These are phyloP conservation scores for Heliocidaris tuberculata DNA, from an alignment of 35 echinoderm and acorn worm species.

Conservation along the genomic window DNA sequence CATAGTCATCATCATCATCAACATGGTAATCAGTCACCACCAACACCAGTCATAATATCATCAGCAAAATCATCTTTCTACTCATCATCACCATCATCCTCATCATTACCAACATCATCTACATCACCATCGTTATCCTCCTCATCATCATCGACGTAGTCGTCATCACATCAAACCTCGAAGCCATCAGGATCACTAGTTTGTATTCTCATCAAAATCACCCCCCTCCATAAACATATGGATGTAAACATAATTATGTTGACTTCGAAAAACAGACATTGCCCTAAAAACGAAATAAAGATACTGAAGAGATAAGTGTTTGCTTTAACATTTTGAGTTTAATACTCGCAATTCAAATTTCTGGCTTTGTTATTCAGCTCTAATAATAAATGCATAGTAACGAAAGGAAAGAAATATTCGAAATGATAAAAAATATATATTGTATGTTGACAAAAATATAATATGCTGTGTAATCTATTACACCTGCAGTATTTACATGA, in stretches of 20 bases:
- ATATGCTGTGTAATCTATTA: background rate
- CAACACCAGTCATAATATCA: too few species aligned
- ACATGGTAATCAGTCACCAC: too few species aligned
- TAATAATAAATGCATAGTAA: background rate
- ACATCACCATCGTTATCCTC: too few species aligned
- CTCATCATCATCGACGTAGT: background rate
- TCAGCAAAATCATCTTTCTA: too few species aligned
- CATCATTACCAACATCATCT: too few species aligned
- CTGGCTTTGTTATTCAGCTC: background rate
- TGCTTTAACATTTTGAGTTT: background rate
- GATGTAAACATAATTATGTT: too few species aligned
- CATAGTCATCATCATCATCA: too few species aligned
- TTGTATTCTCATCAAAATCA: background rate
- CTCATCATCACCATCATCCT: too few species aligned
- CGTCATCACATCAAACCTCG: background rate
- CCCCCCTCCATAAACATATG: background rate
- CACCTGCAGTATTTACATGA: background rate
- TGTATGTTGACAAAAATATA: background rate
- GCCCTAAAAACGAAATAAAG: too few species aligned
- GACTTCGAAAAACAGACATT: too few species aligned
- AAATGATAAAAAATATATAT: too few species aligned
- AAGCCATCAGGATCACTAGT: background rate
- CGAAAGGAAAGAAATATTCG: background rate
- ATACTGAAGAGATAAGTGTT: background rate
- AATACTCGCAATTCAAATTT: background rate